Conservation (phyloP, 1,140 invertebrate species). For the Wiebesia pumilae region DNA sequence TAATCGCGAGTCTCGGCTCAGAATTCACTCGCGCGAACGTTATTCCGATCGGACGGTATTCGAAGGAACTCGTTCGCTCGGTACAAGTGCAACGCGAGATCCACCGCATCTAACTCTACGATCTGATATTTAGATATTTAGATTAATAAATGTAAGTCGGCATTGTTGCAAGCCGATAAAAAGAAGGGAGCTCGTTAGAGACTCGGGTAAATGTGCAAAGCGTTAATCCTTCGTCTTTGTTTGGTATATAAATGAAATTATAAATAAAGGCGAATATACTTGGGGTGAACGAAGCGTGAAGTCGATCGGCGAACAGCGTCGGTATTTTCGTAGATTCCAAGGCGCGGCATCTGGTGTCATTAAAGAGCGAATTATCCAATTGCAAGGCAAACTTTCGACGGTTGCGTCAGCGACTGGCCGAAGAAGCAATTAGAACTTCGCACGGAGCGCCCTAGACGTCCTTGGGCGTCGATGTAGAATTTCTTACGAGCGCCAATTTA, state of each 20-base stretch:
- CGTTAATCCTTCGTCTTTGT: not conserved
- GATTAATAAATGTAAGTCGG: no score
- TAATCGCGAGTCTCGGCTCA: no score
- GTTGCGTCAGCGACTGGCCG: not conserved
- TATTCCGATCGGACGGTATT: no score
- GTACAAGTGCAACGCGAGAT: no score
- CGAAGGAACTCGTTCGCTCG: no score
- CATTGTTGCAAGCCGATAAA: no score
- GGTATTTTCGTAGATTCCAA: not conserved
- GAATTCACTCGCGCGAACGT: no score
- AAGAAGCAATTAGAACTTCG: not conserved
- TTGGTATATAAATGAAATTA: not conserved
- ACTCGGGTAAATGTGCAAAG: no score
- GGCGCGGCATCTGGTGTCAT: not conserved
- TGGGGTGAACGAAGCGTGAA: not conserved
- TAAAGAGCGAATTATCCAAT: not conserved
- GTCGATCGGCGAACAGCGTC: not conserved
- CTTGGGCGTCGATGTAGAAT: not conserved
- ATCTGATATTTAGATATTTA: no score
- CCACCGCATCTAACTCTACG: no score
- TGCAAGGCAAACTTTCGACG: not conserved
- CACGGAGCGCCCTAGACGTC: not conserved
- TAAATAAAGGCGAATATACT: not conserved
- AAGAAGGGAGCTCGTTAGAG: no score
- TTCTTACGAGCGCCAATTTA: slow-evolving; percentile 22